Conservation (phyloP, 2,888 invertebrate species). For the Lithophane socia region DNA sequence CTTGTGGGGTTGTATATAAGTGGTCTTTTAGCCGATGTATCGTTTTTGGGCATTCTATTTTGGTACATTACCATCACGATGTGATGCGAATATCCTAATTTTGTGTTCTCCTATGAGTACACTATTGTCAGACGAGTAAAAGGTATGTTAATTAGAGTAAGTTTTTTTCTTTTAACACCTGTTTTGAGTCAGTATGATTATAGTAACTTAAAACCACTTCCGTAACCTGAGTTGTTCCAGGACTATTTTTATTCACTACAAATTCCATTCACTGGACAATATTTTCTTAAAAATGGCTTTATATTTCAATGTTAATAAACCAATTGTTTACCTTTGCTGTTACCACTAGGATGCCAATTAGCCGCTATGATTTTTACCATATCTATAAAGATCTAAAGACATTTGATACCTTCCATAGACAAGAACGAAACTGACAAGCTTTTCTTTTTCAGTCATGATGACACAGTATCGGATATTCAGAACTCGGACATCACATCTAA, state of each 20-base stretch:
- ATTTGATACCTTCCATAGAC: conserved; percentile 39
- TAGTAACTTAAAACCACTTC: conserved; percentile 34
- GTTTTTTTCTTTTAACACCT: conserved; percentile 6
- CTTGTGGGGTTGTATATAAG: conserved; percentile 74
- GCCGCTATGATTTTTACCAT: not conserved
- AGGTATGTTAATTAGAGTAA: conserved; percentile 74
- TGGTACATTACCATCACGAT: conserved; percentile 89
- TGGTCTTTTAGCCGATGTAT: conserved; percentile 83
- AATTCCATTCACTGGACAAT: conserved; percentile 3
- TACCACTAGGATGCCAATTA: not conserved
- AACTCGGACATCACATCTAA: conserved; percentile 72
- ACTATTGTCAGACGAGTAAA: conserved; percentile 76
- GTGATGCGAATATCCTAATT: conserved; percentile 86
- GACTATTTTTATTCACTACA: conserved; percentile 53
- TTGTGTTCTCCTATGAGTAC: conserved; percentile 82
- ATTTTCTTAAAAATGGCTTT: not conserved
- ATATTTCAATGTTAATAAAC: not conserved
- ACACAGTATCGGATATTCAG: conserved; percentile 75
- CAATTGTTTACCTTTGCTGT: conserved; percentile 10
- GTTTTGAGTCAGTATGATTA: conserved; percentile 1
- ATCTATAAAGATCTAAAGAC: conserved; percentile 8
- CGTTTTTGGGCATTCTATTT: conserved; percentile 90
- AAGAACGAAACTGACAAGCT: conserved; percentile 7
- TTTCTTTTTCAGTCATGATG: conserved; percentile 79
- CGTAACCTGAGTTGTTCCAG: conserved; percentile 57